phyloP scores from a whole-genome alignment of 2,113 vertebrate genomes.

The Cyprinodon tularosa region DNA sequence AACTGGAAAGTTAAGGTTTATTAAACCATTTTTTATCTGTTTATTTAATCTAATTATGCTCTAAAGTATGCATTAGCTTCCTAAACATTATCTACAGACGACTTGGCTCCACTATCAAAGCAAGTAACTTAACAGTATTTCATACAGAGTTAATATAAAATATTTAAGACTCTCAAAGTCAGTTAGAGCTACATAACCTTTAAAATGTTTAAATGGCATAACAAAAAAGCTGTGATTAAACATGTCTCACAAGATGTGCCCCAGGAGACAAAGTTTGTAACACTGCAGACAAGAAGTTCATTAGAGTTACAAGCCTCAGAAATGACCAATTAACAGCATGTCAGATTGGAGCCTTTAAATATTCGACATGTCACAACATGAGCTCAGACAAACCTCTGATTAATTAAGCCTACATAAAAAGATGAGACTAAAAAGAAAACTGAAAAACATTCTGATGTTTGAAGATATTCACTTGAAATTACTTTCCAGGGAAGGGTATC shows the following conservation, averaged over 20 bases:
- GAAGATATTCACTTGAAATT: no score
- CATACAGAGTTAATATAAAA: not conserved
- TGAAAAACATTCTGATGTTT: not conserved
- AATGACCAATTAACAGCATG: slow-evolving; percentile 23
- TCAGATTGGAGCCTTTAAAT: slow-evolving; percentile 10
- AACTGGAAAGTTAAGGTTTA: no score
- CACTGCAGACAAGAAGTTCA: slow-evolving; percentile 2
- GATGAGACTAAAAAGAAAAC: not conserved
- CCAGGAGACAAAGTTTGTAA: slow-evolving; percentile 8
- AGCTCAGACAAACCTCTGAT: not conserved
- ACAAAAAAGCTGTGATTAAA: slow-evolving; percentile 3
- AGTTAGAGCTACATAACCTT: not conserved
- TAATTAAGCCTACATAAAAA: not conserved
- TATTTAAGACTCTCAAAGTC: not conserved
- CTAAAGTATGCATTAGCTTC: no score
- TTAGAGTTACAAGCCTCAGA: slow-evolving; percentile 27
- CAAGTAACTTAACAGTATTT: not conserved
- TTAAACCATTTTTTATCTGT: no score
- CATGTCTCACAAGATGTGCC: not conserved
- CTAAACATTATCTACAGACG: not conserved
- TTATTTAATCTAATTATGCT: no score
- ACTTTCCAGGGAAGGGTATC: not conserved
- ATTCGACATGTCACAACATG: not conserved
- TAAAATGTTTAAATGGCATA: not conserved
- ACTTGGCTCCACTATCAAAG: not conserved